Base-by-base conservation (phyloP, 2,888 invertebrate species). In the Oscheius onirici region DNA sequence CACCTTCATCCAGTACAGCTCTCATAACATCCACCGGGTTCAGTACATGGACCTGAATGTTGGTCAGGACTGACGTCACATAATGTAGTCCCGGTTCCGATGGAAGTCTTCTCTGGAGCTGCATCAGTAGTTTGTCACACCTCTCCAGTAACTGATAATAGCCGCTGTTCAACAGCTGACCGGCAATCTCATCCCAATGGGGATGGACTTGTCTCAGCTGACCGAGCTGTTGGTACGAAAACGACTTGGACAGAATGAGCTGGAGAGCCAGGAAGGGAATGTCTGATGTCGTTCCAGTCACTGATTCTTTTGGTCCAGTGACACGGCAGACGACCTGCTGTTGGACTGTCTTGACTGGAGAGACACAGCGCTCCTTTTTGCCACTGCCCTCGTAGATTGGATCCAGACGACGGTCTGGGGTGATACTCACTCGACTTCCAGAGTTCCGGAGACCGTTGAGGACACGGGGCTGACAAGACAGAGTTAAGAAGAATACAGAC, bases 21-120 rank as follows among this genome's bases (percentile, higher is more conserved):
- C 86, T 75, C 78, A 86, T 79, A 15, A 84, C 75, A 73, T 86
- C 86, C 10, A 86, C 84, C 8, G 84, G 84, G 71, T 86, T 86
- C 46, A 86, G 72, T 54, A 86, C 82, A 68, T 86, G 84, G 6
- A 86, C 84, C 71, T 86, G 84, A 24, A 82, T 82, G 40, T 81
- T 83, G 28, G 86, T 86, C 8, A 86, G 70, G 22, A 85, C 79
- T 40, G 78, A 76, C 8, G 83, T 79, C 13, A 84, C 80, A 44
- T 81, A 78, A 13, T 78, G 75, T 15, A 86, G 71, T 5, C 65
- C 71, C 2, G 82, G 75, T 22, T 82, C 80, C 22, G 71, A 65
- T 26, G 72, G 71, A 13, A 79, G 73, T 63, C 74, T 72, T 57
- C 82, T 61, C 70, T 82, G 82, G 5, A 80, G 76, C 6, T 67